Base-by-base conservation (phyloP, 2,113 vertebrate genomes). In the Laticauda laticaudata region DNA sequence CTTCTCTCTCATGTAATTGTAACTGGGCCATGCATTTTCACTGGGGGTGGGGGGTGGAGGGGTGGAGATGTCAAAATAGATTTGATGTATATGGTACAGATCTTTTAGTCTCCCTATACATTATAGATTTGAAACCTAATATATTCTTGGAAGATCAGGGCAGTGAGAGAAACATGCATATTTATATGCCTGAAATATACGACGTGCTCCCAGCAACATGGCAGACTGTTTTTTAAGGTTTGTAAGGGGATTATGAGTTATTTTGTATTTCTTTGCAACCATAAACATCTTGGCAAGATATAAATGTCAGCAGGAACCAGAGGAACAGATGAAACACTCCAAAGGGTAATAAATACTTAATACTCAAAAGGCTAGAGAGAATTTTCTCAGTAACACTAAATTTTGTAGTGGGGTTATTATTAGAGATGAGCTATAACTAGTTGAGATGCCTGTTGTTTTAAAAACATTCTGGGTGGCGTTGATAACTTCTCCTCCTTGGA, bases 251-350 rank as follows among this genome's bases (percentile, higher is more conserved):
- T 81, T 53, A n/a, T 91, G 34, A 92, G 23, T 57, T 92, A 26
- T 91, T 93, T 93, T 94, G 5, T 54, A 21, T 91, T 56, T 92
- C 91, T 93, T 95, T 92, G 90, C 94, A 91, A 91, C 94, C 92
- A 87, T 94, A 94, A 96, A 96, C 56, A 56, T 95, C 94, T 94
- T 91, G 91, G 43, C 93, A 85, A 96, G 93, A 95, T 94, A 89
- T 93, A 92, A 95, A 91, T 95, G 95, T 95, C 92, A 91, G 26
- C 69, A 94, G 89, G 91, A 96, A 94, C 43, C 87, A 90, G 89
- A 94, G 93, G 92, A 94, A 91, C 75, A 95, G 89, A 90, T 93
- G 34, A 96, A 94, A 92, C 69, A 85, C 93, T 96, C 94, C 11
- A 95, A 87, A 92, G 86, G 61, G 26, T 94, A 87, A 95, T 95